Conservation (phyloP, 2,888 invertebrate species). For the Epicampocera succincta region DNA sequence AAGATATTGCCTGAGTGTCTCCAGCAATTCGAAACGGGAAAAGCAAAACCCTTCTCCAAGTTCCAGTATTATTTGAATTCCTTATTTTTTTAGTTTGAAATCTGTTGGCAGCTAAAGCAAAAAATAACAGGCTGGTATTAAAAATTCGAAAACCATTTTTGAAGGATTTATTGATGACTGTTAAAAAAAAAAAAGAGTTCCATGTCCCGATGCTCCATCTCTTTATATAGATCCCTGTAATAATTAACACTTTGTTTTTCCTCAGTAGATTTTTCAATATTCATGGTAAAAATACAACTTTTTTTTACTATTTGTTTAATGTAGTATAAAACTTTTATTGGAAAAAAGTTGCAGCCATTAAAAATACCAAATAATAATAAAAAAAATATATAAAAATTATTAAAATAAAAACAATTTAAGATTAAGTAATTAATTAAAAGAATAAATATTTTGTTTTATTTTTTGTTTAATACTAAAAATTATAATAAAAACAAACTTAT, state of each 20-base stretch:
- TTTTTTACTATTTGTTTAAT: slow-evolving; percentile 16
- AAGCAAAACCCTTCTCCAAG: no score
- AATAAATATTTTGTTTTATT: slow-evolving; percentile 31
- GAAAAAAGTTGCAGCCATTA: slow-evolving; percentile 61
- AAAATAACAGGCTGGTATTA: slow-evolving; percentile 36
- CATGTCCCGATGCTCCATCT: slow-evolving; percentile 13
- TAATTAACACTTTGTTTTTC: slow-evolving; percentile 44
- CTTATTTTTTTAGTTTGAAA: slow-evolving; percentile 11
- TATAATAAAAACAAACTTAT: not conserved
- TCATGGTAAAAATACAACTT: slow-evolving; percentile 53
- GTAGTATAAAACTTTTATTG: not conserved
- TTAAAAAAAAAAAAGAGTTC: not conserved
- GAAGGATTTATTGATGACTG: slow-evolving; percentile 54
- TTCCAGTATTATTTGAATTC: no score
- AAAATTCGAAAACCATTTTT: slow-evolving; percentile 27
- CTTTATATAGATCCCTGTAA: not conserved
- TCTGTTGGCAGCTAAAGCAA: not conserved
- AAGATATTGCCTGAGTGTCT: no score
- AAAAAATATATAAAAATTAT: slow-evolving; percentile 58
- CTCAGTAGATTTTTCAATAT: slow-evolving; percentile 31
- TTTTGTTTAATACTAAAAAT: slow-evolving; percentile 24
- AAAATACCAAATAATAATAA: slow-evolving; percentile 70
- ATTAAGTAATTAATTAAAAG: slow-evolving; percentile 36
- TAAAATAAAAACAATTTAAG: slow-evolving; percentile 25
- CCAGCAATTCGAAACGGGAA: no score